A percentile compares a stretch with the other conserved stretches of the same genome.
These are phyloP conservation scores for Trididemnum clinides DNA, from an alignment of 23 tunicate species.

Conservation along the genomic window DNA sequence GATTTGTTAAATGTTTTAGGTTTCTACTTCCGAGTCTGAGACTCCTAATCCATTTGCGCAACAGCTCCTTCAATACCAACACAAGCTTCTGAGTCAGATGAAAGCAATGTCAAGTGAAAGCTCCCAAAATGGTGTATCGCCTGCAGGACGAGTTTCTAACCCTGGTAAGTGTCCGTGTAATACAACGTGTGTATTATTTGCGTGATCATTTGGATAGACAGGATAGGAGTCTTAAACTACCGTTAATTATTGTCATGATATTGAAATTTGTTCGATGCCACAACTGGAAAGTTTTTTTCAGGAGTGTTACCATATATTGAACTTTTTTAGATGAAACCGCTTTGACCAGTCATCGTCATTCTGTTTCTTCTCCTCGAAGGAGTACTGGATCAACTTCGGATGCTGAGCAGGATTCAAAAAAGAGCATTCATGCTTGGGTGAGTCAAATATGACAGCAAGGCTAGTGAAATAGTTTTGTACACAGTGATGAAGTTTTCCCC, in stretches of 20 bases:
- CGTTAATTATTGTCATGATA: too few species aligned
- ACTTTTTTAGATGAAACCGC: neutral
- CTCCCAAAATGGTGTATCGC: neutral
- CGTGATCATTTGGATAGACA: too few species aligned
- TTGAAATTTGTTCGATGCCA: too few species aligned
- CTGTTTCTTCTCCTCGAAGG: conserved; percentile 32
- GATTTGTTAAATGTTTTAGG: neutral
- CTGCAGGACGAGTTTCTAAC: conserved; percentile 15
- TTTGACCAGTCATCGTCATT: neutral
- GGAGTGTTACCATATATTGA: neutral
- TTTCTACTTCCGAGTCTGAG: conserved; percentile 28
- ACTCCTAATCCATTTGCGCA: conserved; percentile 26
- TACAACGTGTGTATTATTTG: too few species aligned
- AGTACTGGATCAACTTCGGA: conserved; percentile 38
- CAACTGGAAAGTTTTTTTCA: too few species aligned
- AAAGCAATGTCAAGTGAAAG: conserved; percentile 25
- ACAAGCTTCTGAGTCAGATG: conserved; percentile 21
- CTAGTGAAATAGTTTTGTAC: too few species aligned
- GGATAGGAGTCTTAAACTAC: too few species aligned
- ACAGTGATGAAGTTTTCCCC: too few species aligned
- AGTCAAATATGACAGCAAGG: too few species aligned
- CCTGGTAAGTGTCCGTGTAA: too few species aligned
- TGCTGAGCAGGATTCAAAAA: conserved; percentile 33
- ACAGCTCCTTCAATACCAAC: conserved; percentile 36
- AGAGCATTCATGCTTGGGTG: conserved; percentile 78